phyloP scores from a whole-genome alignment of 1,140 invertebrate species.

The Hylyphantes graminicola region DNA sequence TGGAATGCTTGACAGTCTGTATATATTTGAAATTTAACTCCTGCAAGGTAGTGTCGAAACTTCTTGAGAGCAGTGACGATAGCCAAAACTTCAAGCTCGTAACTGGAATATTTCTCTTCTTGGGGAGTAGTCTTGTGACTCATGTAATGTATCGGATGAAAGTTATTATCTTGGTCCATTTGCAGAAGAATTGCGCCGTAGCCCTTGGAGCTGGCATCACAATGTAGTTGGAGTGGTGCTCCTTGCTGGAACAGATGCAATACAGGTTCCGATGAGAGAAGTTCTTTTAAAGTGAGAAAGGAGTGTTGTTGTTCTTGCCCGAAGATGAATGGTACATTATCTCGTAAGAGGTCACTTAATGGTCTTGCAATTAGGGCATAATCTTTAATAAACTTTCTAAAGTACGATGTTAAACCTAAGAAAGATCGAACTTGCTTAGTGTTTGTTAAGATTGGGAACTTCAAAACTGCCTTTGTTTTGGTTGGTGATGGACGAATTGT shows the following conservation, averaged over 20 bases:
- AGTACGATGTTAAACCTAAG: slow-evolving; percentile 64
- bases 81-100: slow-evolving; percentile 24
- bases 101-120: slow-evolving; percentile 21
- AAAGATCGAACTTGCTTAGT: background rate
- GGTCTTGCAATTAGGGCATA: slow-evolving; percentile 64
- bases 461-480: background rate
- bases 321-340: slow-evolving; percentile 67
- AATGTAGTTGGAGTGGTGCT: slow-evolving; percentile 23
- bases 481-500: background rate
- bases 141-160: slow-evolving; percentile 24
- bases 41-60: slow-evolving; percentile 21
- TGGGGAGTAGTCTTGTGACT: slow-evolving; percentile 9
- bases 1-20: slow-evolving; percentile 29
- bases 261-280: slow-evolving; percentile 62
- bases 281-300: slow-evolving; percentile 66
- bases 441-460: background rate
- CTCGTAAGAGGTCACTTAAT: slow-evolving; percentile 67
- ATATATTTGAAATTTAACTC: slow-evolving; percentile 35
- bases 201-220: slow-evolving; percentile 68
- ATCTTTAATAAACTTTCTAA: slow-evolving; percentile 64
- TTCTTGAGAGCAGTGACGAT: slow-evolving; percentile 14
- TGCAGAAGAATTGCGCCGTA: slow-evolving; percentile 70
- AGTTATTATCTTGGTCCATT: slow-evolving; percentile 62
- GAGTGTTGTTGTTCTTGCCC: slow-evolving; percentile 64
- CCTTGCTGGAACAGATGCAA: slow-evolving; percentile 62